Base-by-base conservation (phyloP, 2,797 vertebrate species). In the Syngnathus rostellatus region DNA sequence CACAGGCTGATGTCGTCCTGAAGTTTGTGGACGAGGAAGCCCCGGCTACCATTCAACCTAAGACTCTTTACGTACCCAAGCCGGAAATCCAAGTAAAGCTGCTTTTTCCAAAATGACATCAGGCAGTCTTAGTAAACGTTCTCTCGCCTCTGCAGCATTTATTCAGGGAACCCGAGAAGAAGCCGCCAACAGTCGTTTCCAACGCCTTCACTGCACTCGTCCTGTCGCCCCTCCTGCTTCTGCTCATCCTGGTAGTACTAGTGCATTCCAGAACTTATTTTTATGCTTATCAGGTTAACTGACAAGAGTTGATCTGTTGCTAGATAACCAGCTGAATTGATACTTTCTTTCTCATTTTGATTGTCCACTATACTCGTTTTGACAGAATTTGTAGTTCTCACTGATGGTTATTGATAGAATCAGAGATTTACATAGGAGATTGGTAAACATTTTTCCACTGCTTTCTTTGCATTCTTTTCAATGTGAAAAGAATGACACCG, bases 111-210 rank as follows among this genome's bases (percentile, higher is more conserved):
- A 8, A 7, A 2, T 17, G 43, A 62, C 14, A 46, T 37, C 1
- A 0, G 21, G 5, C 3, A 37, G 31, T 50, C 8, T 10, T 21
- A 12, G n/a, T 38, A 12, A 54, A 64, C 31, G 48, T 38, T 50
- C 8, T 43, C 11, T 40, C 19, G 23, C 31, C 14, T 87, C 70
- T 79, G 68, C 85, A 99, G 97, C 97, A 99, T 75, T 90, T 96
- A 79, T 99, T 99, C 87, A 92, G 97, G 19, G 95, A 98, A 72
- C 97, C 97, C 21, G 97, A 99, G 89, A 99, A 99, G 89, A 96
- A 96, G 80, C 97, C 97, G 48, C 93, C 96, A 62, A 95, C 92
- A 0, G 93, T 96, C 72, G 96, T 99, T 16, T 99, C 97, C 14
- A 98, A 94, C 71, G 88, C 97, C 5, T 99, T 99, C 88, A 99